A percentile compares a stretch with the other conserved stretches of the same genome.
Evolutionary conservation across 2,888 invertebrate genomes (phyloP).

Genomic region (Pollenia labialis): DNA sequence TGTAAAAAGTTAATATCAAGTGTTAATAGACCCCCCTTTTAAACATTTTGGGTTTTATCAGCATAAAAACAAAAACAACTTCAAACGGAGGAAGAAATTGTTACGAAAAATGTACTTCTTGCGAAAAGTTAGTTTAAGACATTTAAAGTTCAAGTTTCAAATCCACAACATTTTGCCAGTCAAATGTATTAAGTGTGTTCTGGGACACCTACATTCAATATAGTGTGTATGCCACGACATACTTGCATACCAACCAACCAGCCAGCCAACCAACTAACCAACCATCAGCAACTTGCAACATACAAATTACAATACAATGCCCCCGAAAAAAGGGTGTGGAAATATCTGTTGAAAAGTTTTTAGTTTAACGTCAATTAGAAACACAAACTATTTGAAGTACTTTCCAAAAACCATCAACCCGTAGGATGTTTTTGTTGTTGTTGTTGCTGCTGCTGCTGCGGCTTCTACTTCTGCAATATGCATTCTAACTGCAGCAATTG

Average conservation of each 20-base stretch:
- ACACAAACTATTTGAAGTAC: conserved; percentile 61
- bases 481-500: conserved; percentile 7
- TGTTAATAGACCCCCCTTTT: conserved; percentile 16
- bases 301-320: conserved; percentile 22
- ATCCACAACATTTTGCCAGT: conserved; percentile 38
- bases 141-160: conserved; percentile 33
- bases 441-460: too few relatives aligned
- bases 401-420: conserved; percentile 37
- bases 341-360: conserved; percentile 52
- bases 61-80: background rate
- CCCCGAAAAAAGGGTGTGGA: conserved; percentile 23
- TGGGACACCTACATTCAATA: background rate
- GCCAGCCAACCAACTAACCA: conserved; percentile 3
- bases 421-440: conserved; percentile 15
- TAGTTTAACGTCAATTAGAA: conserved; percentile 63
- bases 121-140: conserved; percentile 23
- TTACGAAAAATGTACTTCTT: conserved; percentile 26
- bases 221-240: conserved; percentile 1
- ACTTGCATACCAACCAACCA: background rate
- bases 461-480: background rate
- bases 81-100: background rate
- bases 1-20: background rate
- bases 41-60: background rate
- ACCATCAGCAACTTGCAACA: background rate
- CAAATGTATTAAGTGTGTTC: background rate